Base-by-base conservation (phyloP, 1,140 invertebrate genomes). In the Acromyrmex heyeri region DNA sequence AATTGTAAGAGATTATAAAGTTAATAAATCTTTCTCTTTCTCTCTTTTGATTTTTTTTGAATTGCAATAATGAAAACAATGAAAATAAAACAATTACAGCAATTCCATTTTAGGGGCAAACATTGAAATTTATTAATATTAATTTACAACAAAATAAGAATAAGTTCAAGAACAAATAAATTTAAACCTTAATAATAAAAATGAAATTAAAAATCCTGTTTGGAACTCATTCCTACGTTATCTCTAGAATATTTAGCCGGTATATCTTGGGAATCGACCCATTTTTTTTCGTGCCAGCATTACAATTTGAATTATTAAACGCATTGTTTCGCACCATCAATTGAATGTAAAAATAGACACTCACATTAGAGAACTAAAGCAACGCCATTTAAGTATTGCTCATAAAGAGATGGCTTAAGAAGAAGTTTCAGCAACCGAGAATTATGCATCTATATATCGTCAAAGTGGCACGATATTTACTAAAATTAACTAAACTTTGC, bases 301-400 rank as follows among this genome's bases (percentile, higher is more conserved):
- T 27, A 55, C 8, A 81, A 69, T 70, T 69, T 30, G 64, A 81
- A 53, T 81, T 81, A 70, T 81, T 81, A 81, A 81, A 44, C 34
- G 34, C 16, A 57, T 24, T 59, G 38, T 44, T 34, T 8, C 3
- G 44, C 27, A 16, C 12, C 62, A 30, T 55, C n/a, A n/a, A 59
- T 21, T 10, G 30, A 78, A 44, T 7, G 44, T 65, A 30, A 70
- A 21, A 44, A 59, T 81, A 44, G 57, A 55, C 65, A 57, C 65
- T 21, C 34, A 24, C n/a, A n/a, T 44, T 70, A 59, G 65, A 57
- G 30, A 70, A n/a, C 21, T 59, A 6, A 27, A 59, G 6, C 18
- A 65, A 70, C 10, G 7, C 16, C 27, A 48, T 59, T 44, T 30
- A 59, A 57, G 18, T n/a, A 18, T 27, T 34, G 21, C 21, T 27